Percentiles rank a stretch among this genome's conserved stretches.
These are phyloP conservation scores for Eupithecia insigniata DNA, from an alignment of 2,888 invertebrate genomes.

Conservation along the genomic window DNA sequence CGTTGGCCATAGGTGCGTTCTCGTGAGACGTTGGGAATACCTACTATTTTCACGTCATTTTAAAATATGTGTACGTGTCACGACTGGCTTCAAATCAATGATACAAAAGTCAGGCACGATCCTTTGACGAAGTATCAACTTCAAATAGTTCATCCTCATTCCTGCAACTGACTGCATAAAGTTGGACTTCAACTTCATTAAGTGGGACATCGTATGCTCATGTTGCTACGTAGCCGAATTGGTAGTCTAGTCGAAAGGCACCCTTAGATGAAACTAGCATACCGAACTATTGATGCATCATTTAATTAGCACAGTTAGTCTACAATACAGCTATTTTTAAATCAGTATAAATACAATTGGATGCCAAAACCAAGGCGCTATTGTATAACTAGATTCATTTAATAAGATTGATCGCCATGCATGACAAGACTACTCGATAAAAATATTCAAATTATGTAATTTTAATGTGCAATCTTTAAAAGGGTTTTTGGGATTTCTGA, in stretches of 20 bases:
- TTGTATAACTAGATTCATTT: not conserved
- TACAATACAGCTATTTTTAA: slow-evolving; percentile 27
- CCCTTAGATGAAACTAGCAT: not conserved
- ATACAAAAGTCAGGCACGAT: not conserved
- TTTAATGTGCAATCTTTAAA: not conserved
- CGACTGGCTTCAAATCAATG: not conserved
- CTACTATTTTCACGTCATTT: not conserved
- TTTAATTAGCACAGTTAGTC: slow-evolving; percentile 34
- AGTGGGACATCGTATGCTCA: not conserved
- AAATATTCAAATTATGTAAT: not conserved
- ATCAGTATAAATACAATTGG: slow-evolving; percentile 31
- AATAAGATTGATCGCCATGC: not conserved
- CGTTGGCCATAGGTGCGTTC: too few species aligned
- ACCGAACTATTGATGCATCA: slow-evolving; percentile 21
- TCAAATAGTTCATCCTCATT: not conserved
- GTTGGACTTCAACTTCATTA: not conserved
- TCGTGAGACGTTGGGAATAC: too few species aligned
- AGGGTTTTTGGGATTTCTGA: too few species aligned
- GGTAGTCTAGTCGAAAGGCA: not conserved
- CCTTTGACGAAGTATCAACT: not conserved
- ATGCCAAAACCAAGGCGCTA: slow-evolving; percentile 30
- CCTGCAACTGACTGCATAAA: not conserved
- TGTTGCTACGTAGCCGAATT: not conserved
- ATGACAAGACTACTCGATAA: not conserved
- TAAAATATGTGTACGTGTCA: not conserved